Percentiles rank a stretch among this genome's conserved stretches.
These are phyloP conservation scores for Turritopsis dohrnii DNA, from an alignment of 30 jellyfish, hydroid and myxozoan genomes.

Conservation along the genomic window DNA sequence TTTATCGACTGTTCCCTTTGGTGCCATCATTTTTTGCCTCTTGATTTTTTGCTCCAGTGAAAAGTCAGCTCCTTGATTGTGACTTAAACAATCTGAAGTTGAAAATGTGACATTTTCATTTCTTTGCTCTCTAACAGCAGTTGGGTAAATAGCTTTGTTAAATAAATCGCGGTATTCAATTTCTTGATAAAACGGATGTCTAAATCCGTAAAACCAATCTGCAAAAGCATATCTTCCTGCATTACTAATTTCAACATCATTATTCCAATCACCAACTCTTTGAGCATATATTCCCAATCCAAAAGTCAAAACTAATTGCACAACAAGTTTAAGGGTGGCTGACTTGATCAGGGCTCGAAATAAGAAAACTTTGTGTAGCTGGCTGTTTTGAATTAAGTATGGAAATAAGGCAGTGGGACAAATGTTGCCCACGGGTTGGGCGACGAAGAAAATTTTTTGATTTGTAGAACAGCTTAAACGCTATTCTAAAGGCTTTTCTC, in stretches of 20 bases:
- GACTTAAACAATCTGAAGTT: background rate
- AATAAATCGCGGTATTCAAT: slow-evolving; percentile 10
- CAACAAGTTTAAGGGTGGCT: slow-evolving; percentile 4
- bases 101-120: slow-evolving; percentile 10
- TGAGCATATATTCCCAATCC: slow-evolving; percentile 17
- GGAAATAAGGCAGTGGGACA: no score
- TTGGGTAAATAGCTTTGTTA: slow-evolving; percentile 6
- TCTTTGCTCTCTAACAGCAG: background rate
- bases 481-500: no score
- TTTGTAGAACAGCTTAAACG: no score
- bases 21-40: slow-evolving; percentile 12
- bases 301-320: background rate
- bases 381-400: no score
- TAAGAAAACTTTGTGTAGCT: no score
- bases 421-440: no score
- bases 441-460: no score
- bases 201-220: slow-evolving; percentile 1
- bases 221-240: no score
- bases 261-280: no score
- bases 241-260: no score
- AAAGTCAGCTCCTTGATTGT: slow-evolving; percentile 17
- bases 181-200: slow-evolving; percentile 16
- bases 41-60: slow-evolving; percentile 7
- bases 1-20: slow-evolving; percentile 1
- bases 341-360: no score